Evolutionary conservation across 1,140 invertebrate species (phyloP).

Genomic region (Aporrectodea caliginosa): DNA sequence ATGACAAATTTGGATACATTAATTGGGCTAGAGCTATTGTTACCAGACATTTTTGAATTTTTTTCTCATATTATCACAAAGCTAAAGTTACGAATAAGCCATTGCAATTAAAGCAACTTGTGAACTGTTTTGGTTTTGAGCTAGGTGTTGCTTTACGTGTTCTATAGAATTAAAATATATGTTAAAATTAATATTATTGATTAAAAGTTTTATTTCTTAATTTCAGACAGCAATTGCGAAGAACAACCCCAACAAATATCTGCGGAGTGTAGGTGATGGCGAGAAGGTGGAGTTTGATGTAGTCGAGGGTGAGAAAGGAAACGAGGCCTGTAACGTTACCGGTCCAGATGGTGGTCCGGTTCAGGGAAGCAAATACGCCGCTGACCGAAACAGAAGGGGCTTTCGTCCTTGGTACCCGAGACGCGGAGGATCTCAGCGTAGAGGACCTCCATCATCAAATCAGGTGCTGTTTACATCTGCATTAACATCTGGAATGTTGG

Average conservation of each 20-base stretch:
- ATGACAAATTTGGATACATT: too few relatives aligned
- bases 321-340: slow-evolving; percentile 94
- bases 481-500: background rate
- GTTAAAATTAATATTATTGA: background rate
- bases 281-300: slow-evolving; percentile 99
- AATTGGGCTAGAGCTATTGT: too few relatives aligned
- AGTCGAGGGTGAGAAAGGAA: slow-evolving; percentile 96
- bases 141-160: background rate
- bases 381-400: slow-evolving; percentile 62
- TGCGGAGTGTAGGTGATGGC: slow-evolving; percentile 95
- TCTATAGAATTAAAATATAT: background rate
- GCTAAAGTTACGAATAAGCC: background rate
- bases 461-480: background rate
- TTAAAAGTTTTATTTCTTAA: background rate
- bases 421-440: background rate
- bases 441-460: background rate
- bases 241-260: slow-evolving; percentile 94
- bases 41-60: background rate
- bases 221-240: slow-evolving; percentile 81
- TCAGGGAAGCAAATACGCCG: slow-evolving; percentile 91
- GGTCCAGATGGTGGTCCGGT: slow-evolving; percentile 88
- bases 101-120: background rate
- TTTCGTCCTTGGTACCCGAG: slow-evolving; percentile 10
- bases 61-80: background rate
- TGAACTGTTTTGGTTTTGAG: background rate